Base-by-base conservation (phyloP, 2,797 vertebrate genomes). In the Borostomias antarcticus region DNA sequence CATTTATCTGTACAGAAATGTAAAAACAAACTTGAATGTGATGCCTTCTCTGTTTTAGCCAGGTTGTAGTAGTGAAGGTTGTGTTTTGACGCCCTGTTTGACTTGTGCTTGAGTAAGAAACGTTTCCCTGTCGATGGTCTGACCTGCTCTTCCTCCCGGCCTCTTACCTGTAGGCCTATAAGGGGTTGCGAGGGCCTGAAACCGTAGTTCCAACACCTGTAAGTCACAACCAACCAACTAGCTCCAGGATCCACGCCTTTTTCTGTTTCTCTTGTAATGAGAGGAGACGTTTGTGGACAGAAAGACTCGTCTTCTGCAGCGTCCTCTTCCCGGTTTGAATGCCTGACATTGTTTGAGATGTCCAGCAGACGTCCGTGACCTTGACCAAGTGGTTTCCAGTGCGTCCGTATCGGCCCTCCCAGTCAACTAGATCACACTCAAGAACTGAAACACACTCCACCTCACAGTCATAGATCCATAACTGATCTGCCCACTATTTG, bases 141-240 rank as follows among this genome's bases (percentile, higher is more conserved):
- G 95, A 99, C 97, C 95, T 98, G 96, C 96, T 98, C 96, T 95
- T 98, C 97, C 97, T 98, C 97, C 96, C 97, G 98, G 96, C 94
- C 95, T 95, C 98, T 98, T 96, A 95, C 96, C 91, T 85, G 86
- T 92, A 97, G 97, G 96, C 96, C 96, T 96, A 96, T 95, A 96
- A 97, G 95, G 96, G 96, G 95, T 94, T 95, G 95, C 95, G 96
- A 96, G 96, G 95, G 88, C 89, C 93, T 95, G 96, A 97, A 84
- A 95, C 96, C 95, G 87, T 98, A 98, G 96, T 95, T 96, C 96
- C 96, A 95, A 91, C 95, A 98, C 93, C 97, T 98, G 97, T 99
- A 99, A 99, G 97, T 99, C 95, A 93, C 95, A 93, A 94, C 90
- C 95, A 93, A 94, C 90, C 91, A 89, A 94, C 94, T 93, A 94